Percentiles rank a stretch among this genome's conserved stretches.
These are phyloP conservation scores for Podarcis siculus DNA, from an alignment of 2,797 vertebrate species.

Conservation along the genomic window DNA sequence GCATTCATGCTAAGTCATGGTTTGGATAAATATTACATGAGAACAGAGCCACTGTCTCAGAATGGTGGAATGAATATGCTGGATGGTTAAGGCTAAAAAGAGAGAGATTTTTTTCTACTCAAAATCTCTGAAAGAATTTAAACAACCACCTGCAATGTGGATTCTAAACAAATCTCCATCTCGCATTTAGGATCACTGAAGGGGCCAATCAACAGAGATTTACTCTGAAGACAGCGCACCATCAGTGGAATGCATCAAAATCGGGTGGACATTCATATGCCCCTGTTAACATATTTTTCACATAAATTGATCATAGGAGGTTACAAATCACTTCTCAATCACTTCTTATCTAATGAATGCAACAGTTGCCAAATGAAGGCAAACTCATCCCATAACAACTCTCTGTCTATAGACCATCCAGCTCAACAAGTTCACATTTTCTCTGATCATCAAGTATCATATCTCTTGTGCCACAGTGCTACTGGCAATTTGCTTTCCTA, in stretches of 20 bases:
- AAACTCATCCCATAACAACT: neutral
- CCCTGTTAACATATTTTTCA: neutral
- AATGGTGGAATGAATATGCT: neutral
- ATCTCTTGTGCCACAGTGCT: neutral
- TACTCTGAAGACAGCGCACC: neutral
- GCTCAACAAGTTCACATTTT: neutral
- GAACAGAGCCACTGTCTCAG: too few species aligned
- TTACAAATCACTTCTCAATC: neutral
- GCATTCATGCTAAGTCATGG: too few species aligned
- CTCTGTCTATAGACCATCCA: neutral
- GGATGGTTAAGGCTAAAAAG: neutral
- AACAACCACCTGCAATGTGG: neutral
- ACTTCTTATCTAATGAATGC: neutral
- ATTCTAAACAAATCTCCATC: neutral
- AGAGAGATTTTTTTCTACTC: neutral
- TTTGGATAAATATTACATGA: too few species aligned
- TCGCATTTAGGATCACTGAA: neutral
- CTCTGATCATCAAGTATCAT: neutral
- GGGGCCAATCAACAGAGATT: neutral
- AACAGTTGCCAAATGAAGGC: neutral
- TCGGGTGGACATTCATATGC: neutral
- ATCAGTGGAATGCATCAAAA: neutral
- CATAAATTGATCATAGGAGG: neutral
- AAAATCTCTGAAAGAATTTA: neutral
- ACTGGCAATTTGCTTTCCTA: neutral